These are phyloP conservation scores for honey bee (Apis mellifera) DNA, from an alignment of 1,140 invertebrate genomes.

Conservation along the genomic window DNA sequence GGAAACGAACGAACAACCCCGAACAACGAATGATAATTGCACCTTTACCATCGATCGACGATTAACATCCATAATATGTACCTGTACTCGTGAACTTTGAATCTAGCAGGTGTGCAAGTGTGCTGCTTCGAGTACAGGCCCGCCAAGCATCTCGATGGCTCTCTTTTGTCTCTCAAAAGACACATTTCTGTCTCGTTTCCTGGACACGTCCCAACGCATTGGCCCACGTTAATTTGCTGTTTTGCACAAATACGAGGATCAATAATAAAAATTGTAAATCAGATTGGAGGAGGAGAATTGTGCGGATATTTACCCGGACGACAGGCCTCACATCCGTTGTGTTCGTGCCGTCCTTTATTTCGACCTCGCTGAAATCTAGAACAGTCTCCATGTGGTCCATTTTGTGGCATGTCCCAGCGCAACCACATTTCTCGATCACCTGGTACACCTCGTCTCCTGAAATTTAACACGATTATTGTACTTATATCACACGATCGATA, in stretches of 20 bases:
- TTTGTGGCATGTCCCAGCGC: conserved; percentile 75
- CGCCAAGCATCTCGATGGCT: conserved; percentile 77
- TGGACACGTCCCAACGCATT: conserved; percentile 79
- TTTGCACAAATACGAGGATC: neutral
- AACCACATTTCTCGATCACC: conserved; percentile 77
- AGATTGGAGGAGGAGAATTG: neutral
- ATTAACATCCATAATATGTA: conserved; percentile 45
- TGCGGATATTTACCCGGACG: conserved; percentile 66
- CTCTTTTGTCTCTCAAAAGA: conserved; percentile 76
- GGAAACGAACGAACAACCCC: conserved; percentile 14
- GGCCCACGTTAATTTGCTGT: conserved; percentile 81
- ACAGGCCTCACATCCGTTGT: conserved; percentile 73
- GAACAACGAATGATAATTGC: neutral
- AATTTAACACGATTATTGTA: conserved; percentile 12
- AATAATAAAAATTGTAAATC: neutral
- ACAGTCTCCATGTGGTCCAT: conserved; percentile 78
- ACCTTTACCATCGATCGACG: no score
- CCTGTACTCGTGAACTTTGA: conserved; percentile 80
- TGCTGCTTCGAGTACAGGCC: conserved; percentile 75
- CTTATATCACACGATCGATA: no score
- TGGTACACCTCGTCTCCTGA: conserved; percentile 78
- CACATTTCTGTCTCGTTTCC: conserved; percentile 77
- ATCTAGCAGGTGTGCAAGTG: conserved; percentile 77
- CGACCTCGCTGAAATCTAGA: conserved; percentile 75
- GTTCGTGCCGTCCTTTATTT: conserved; percentile 72